These are phyloP conservation scores for Anneissia japonica DNA, from an alignment of 35 echinoderm and acorn worm species.

Conservation along the genomic window DNA sequence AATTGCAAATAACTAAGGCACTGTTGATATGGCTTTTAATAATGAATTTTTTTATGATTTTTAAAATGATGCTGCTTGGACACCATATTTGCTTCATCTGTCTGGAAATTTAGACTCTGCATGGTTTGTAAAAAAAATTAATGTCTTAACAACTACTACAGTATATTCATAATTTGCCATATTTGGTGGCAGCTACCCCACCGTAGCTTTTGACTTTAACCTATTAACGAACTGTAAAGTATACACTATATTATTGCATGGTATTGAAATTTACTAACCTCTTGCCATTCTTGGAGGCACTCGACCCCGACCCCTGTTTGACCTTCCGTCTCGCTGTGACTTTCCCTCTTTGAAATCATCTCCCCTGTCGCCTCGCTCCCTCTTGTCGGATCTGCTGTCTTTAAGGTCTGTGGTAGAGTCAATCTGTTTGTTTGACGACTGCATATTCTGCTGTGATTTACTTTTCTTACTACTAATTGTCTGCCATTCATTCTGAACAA, in stretches of 20 bases:
- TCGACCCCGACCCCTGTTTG: conserved; percentile 67
- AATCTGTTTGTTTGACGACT: conserved; percentile 32
- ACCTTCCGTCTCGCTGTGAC: conserved; percentile 39
- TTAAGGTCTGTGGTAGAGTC: conserved; percentile 21
- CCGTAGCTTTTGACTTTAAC: not conserved
- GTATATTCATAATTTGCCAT: no score
- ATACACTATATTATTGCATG: not conserved
- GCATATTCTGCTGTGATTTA: conserved; percentile 29
- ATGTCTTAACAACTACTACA: no score
- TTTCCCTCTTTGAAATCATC: conserved; percentile 28
- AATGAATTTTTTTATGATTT: no score
- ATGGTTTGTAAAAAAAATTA: no score
- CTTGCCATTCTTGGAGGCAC: conserved; percentile 91
- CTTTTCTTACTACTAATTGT: conserved; percentile 78
- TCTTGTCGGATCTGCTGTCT: conserved; percentile 29
- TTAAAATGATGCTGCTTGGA: no score
- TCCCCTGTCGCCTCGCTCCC: conserved; percentile 33
- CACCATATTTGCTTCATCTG: no score
- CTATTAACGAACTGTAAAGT: not conserved
- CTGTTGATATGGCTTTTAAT: no score
- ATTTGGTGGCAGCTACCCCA: no score
- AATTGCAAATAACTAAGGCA: no score
- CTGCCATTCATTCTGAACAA: conserved; percentile 65
- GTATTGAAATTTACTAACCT: conserved; percentile 44
- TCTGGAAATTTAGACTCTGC: no score